Evolutionary conservation across 2,888 invertebrate species (phyloP).

Genomic region (Tipula helvola): DNA sequence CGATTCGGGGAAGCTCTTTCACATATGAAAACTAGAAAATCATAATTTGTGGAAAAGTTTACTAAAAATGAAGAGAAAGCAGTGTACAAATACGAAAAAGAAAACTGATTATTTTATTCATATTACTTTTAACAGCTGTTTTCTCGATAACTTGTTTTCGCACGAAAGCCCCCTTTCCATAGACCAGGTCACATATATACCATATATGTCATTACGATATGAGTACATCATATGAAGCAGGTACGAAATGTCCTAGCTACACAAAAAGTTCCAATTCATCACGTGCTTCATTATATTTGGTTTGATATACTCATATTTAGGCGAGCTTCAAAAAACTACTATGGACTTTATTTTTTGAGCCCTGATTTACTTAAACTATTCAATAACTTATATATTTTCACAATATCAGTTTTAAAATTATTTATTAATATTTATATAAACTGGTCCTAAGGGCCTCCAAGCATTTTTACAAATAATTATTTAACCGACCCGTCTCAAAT

Average conservation of each 20-base stretch:
- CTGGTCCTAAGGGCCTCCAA: neutral
- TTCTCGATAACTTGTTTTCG: too few relatives aligned
- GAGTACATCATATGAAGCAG: neutral
- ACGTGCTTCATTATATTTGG: neutral
- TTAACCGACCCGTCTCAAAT: too few relatives aligned
- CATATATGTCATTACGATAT: too few relatives aligned
- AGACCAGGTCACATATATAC: too few relatives aligned
- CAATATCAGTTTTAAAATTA: neutral
- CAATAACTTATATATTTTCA: neutral
- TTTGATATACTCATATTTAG: neutral
- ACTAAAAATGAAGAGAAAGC: too few relatives aligned
- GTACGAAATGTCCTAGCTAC: neutral
- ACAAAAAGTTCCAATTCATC: neutral
- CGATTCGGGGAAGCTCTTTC: too few relatives aligned
- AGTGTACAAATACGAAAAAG: too few relatives aligned
- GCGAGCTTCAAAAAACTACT: neutral
- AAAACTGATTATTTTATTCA: too few relatives aligned
- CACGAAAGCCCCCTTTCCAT: too few relatives aligned
- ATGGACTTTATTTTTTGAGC: neutral
- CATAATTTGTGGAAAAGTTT: too few relatives aligned
- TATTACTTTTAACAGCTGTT: too few relatives aligned
- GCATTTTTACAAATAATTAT: neutral
- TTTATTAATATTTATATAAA: neutral
- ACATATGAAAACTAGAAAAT: too few relatives aligned
- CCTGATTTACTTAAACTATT: neutral